phyloP scores from a whole-genome alignment of 2,113 vertebrate species.

The Piaya cayana region DNA sequence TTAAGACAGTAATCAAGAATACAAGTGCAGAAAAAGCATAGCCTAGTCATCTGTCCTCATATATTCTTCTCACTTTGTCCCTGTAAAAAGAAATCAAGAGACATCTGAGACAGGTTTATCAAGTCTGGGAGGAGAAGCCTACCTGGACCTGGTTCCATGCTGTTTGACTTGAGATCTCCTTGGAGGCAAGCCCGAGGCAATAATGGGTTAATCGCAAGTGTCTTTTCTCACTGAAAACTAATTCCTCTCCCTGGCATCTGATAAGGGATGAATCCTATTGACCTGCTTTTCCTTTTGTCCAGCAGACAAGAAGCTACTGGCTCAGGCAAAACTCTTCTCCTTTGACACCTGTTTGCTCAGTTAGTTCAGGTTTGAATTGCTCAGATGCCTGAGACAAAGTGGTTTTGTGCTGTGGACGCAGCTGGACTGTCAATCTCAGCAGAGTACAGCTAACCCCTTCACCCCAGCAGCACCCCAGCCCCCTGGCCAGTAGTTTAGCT shows the following conservation, averaged over 20 bases:
- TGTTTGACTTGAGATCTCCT: neutral
- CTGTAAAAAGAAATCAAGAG: neutral
- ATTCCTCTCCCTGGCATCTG: neutral
- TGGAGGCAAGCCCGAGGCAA: neutral
- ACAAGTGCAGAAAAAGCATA: neutral
- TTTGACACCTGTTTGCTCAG: conserved; percentile 55
- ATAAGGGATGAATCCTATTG: neutral
- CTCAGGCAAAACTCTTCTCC: neutral
- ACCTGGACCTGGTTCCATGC: neutral
- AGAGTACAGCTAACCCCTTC: neutral
- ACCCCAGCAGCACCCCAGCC: neutral
- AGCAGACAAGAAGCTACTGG: neutral
- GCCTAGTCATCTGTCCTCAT: neutral
- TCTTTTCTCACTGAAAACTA: neutral
- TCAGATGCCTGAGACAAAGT: neutral
- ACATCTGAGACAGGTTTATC: neutral
- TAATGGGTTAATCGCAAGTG: neutral
- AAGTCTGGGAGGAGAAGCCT: neutral
- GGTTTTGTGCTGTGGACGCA: conserved; percentile 39
- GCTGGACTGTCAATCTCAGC: conserved; percentile 56
- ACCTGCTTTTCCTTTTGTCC: conserved; percentile 3
- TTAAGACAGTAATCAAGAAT: neutral
- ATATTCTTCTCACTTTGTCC: neutral
- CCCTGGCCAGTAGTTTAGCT: neutral
- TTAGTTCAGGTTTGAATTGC: conserved; percentile 38